Percentiles rank a stretch among this genome's conserved stretches.
phyloP scores from a whole-genome alignment of 2,888 invertebrate genomes.

The Ganaspis brasiliensis region DNA sequence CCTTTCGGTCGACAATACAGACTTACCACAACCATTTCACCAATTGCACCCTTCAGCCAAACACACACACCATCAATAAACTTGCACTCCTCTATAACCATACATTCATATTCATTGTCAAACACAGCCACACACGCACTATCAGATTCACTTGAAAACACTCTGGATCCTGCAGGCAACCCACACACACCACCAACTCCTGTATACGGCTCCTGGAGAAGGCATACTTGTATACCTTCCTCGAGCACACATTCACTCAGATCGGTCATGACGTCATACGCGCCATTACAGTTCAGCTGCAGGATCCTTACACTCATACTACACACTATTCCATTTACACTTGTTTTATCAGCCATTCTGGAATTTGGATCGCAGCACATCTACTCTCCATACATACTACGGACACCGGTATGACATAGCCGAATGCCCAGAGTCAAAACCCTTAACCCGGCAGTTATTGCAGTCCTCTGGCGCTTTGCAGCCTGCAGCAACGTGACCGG shows the following conservation, averaged over 20 bases:
- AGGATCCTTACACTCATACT: neutral
- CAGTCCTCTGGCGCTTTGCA: no score
- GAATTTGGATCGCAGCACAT: no score
- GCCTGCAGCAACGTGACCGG: no score
- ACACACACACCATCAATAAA: slow-evolving; percentile 46
- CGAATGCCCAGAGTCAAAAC: no score
- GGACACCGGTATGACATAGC: no score
- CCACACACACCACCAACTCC: slow-evolving; percentile 6
- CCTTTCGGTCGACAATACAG: slow-evolving; percentile 51
- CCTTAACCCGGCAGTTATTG: no score
- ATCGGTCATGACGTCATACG: slow-evolving; percentile 50
- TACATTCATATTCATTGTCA: neutral
- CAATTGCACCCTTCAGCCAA: slow-evolving; percentile 43
- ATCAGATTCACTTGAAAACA: slow-evolving; percentile 36
- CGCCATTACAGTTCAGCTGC: slow-evolving; percentile 42
- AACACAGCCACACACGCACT: slow-evolving; percentile 31
- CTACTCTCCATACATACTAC: no score
- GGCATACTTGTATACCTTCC: slow-evolving; percentile 33
- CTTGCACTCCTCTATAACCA: neutral
- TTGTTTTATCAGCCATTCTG: no score
- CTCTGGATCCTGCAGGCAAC: slow-evolving; percentile 14
- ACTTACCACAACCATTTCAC: slow-evolving; percentile 46
- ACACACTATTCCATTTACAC: no score
- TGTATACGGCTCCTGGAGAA: slow-evolving; percentile 47
- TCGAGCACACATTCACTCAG: slow-evolving; percentile 23